Conservation (phyloP, 2,113 vertebrate genomes). For the Paratilapia polleni region DNA sequence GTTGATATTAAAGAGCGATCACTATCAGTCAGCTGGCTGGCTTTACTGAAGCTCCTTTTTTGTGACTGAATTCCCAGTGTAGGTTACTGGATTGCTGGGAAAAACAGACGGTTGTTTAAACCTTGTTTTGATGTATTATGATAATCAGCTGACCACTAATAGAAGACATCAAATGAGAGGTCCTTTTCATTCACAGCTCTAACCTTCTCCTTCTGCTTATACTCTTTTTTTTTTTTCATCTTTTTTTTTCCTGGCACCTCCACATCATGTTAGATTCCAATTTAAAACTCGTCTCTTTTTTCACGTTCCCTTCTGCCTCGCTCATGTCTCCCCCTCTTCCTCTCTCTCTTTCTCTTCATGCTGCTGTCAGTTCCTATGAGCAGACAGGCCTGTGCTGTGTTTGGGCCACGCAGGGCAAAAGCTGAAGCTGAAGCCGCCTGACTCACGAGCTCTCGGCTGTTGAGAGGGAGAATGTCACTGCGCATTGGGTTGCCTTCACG, state of each 20-base stretch:
- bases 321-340: background rate
- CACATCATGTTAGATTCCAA: conserved; percentile 5
- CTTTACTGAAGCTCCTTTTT: background rate
- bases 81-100: background rate
- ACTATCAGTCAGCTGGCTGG: background rate
- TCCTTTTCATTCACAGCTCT: background rate
- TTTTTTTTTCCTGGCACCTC: background rate
- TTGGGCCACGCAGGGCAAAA: conserved; percentile 44
- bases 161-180: background rate
- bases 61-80: background rate
- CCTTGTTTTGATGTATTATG: background rate
- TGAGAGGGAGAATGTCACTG: conserved; percentile 74
- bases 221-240: background rate
- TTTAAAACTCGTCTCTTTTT: background rate
- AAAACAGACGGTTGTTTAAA: background rate
- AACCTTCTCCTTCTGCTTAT: background rate
- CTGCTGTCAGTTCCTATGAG: conserved; percentile 63
- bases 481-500: conserved; percentile 59
- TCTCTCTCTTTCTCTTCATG: background rate
- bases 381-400: conserved; percentile 43
- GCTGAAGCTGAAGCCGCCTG: conserved; percentile 57
- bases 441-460: conserved; percentile 68
- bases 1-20: background rate
- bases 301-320: background rate
- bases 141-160: background rate